Base-by-base conservation (phyloP, 1,140 invertebrate species). In the Myzus persicae region DNA sequence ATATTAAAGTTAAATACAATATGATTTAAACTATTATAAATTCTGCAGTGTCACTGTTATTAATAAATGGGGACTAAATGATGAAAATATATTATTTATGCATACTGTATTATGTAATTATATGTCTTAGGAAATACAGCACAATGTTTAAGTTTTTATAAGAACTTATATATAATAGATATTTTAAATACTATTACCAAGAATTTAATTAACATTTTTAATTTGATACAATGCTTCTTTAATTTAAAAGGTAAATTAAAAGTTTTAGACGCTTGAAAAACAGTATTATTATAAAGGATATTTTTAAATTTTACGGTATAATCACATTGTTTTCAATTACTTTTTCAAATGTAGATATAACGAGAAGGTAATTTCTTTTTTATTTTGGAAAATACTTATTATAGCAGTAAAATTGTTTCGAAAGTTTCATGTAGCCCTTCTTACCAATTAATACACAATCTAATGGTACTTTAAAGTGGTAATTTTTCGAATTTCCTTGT, bases 141-240 rank as follows among this genome's bases (percentile, higher is more conserved):
- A 22, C 36, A 44, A 87, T 42, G 40, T 85, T 85, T 44, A 85
- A 18, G 26, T 87, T 31, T 31, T 31, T 14, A 42, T 26, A n/a
- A 11, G 14, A 44, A 31, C 4, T 87, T 87, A 84, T 40, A 36
- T 36, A 82, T 82, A 38, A 20, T 9, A 40, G 7, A 22, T 40
- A 84, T 40, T 40, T 84, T 42, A 40, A 82, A 38, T 40, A 67
- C 20, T 11, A 40, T 40, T 26, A 40, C 1, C 26, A 36, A 24
- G 87, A 48, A 46, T 89, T 89, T 48, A 89, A 89, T 89, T 51
- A 89, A 89, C 87, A 48, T 36, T 89, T 48, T 38, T 44, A 36
- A 22, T 51, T 89, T 48, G 8, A 51, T 36, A 22, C n/a, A 51
- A 89, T 51, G n/a, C 20, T 22, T 36, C 44, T 89, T 89, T 89